Conservation (phyloP, 2,888 invertebrate genomes). For the Drosophila limbata region DNA sequence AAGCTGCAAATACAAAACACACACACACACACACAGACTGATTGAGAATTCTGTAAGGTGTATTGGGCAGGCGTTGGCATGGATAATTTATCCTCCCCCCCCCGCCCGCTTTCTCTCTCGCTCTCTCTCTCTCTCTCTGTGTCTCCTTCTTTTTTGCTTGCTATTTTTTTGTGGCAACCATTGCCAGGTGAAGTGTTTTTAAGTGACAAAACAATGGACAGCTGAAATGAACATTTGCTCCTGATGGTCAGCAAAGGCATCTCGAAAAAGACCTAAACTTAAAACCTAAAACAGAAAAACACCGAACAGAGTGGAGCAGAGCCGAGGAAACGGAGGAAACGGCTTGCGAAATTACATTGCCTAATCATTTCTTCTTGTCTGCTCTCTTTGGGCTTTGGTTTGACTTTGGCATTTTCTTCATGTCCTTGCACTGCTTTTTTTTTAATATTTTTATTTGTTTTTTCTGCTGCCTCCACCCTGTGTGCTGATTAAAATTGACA, state of each 20-base stretch:
- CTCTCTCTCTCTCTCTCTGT: neutral
- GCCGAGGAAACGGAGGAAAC: neutral
- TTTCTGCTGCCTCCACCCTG: neutral
- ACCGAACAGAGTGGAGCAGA: neutral
- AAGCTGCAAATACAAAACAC: slow-evolving; percentile 49
- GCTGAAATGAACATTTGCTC: slow-evolving; percentile 37
- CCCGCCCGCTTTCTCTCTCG: neutral
- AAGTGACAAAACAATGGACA: slow-evolving; percentile 71
- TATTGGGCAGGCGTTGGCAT: slow-evolving; percentile 36
- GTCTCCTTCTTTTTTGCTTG: neutral
- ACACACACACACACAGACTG: slow-evolving; percentile 2
- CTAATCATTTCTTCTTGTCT: slow-evolving; percentile 35
- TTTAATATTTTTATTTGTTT: neutral
- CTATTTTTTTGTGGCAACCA: slow-evolving; percentile 2
- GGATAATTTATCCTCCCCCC: slow-evolving; percentile 17
- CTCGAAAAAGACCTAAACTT: slow-evolving; percentile 8
- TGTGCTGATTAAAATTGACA: slow-evolving; percentile 22
- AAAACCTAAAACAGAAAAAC: slow-evolving; percentile 8
- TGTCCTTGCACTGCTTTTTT: neutral
- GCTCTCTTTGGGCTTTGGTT: neutral
- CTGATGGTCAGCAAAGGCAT: slow-evolving; percentile 17
- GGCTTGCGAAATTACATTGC: slow-evolving; percentile 40
- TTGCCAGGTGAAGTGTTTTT: slow-evolving; percentile 40
- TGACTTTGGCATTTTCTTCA: neutral
- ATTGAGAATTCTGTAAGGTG: neutral